These are phyloP conservation scores for Phyllostomus discolor DNA, from an alignment of 2,113 vertebrate genomes.

Conservation along the genomic window DNA sequence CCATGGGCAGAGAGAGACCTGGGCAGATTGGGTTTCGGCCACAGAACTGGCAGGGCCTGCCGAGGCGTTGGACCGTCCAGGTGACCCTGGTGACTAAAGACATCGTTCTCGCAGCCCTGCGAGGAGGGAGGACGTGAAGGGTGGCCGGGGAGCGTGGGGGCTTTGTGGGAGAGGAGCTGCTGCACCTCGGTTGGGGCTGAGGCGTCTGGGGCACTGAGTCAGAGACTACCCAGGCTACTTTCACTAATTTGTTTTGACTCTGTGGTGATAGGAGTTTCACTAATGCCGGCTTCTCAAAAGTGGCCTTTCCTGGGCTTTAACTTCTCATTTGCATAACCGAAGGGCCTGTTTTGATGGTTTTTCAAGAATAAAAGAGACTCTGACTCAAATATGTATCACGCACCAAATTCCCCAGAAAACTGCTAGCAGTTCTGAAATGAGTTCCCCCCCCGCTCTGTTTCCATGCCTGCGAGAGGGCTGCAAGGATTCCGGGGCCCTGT, in stretches of 20 bases:
- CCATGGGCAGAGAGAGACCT: neutral
- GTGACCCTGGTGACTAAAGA: neutral
- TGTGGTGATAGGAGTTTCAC: neutral
- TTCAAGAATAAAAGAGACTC: constrained; percentile 8
- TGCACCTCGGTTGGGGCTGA: neutral
- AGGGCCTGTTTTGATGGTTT: neutral
- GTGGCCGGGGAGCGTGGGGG: no score
- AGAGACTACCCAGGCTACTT: neutral
- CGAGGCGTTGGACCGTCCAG: neutral
- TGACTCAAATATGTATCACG: neutral
- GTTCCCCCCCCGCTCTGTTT: neutral
- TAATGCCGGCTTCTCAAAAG: neutral
- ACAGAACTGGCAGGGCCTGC: neutral
- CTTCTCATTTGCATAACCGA: neutral
- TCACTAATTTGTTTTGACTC: neutral
- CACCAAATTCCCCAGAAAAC: constrained; percentile 9
- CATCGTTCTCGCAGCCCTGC: neutral
- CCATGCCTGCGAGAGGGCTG: neutral
- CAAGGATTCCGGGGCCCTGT: neutral
- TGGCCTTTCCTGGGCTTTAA: neutral
- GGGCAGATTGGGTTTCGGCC: neutral
- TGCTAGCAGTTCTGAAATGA: constrained; percentile 45
- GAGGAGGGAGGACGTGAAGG: neutral
- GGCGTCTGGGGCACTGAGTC: neutral
- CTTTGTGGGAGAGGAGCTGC: neutral